These are phyloP conservation scores for Achlya flavicornis DNA, from an alignment of 2,888 invertebrate species.

Conservation along the genomic window DNA sequence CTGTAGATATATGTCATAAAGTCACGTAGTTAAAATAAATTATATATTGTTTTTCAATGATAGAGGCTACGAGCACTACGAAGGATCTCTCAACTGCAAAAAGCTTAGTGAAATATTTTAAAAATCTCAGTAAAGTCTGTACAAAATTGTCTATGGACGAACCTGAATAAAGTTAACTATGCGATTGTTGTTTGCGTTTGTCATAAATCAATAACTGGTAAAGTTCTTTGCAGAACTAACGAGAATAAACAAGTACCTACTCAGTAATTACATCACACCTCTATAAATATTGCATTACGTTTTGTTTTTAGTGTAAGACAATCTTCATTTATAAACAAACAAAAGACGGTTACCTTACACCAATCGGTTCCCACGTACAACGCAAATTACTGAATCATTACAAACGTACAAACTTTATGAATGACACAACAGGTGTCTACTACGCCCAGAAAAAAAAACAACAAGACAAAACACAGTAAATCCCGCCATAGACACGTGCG, in stretches of 20 bases:
- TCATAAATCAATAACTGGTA: no score
- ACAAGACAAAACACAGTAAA: conserved; percentile 67
- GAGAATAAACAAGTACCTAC: neutral
- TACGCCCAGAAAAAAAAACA: conserved; percentile 55
- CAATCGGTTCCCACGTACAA: conserved; percentile 48
- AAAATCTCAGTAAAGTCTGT: no score
- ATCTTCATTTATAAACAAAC: conserved; percentile 19
- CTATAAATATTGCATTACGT: conserved; percentile 3
- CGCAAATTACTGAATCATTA: conserved; percentile 57
- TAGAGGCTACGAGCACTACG: no score
- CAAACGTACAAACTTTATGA: conserved; percentile 47
- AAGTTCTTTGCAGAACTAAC: no score
- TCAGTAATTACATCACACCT: neutral
- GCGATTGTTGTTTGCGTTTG: no score
- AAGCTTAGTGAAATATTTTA: no score
- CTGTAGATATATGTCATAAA: neutral
- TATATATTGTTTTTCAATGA: no score
- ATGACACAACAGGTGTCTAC: conserved; percentile 75
- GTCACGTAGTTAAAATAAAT: neutral
- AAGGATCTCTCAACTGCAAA: no score
- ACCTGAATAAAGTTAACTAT: no score
- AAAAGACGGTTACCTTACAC: conserved; percentile 36
- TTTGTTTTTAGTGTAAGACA: neutral
- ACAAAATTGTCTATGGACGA: no score
- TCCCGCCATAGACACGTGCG: conserved; percentile 74